Conservation (phyloP, 1,140 invertebrate species). For the Monochamus saltuarius region DNA sequence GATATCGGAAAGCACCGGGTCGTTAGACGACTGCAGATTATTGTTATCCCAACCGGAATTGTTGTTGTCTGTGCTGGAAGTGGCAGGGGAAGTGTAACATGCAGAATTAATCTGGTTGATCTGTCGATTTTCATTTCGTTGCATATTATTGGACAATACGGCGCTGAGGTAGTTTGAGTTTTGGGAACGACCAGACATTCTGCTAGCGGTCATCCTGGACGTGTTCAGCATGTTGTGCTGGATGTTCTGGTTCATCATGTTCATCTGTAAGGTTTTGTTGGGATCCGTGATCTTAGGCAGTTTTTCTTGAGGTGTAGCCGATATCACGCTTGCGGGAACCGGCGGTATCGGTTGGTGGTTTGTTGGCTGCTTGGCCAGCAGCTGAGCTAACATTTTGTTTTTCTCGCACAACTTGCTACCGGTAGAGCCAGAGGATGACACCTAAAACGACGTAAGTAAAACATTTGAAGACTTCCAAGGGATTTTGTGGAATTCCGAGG, state of each 20-base stretch:
- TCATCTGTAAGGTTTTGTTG: conserved; percentile 39
- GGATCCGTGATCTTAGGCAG: conserved; percentile 54
- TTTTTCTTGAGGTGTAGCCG: conserved; percentile 65
- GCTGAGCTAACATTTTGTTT: conserved; percentile 83
- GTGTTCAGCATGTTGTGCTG: conserved; percentile 26
- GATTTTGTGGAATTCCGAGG: too few species aligned
- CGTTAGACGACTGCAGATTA: conserved; percentile 56
- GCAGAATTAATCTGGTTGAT: conserved; percentile 32
- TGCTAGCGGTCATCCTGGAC: conserved; percentile 34
- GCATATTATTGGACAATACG: conserved; percentile 36
- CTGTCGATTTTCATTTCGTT: conserved; percentile 31
- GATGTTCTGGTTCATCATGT: conserved; percentile 51
- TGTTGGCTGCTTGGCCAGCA: conserved; percentile 78
- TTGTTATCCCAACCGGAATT: conserved; percentile 37
- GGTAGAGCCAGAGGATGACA: conserved; percentile 52
- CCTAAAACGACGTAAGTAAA: conserved; percentile 40
- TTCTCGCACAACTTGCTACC: conserved; percentile 72
- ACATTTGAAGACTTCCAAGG: not conserved
- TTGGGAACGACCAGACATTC: conserved; percentile 30
- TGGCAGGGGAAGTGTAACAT: conserved; percentile 31
- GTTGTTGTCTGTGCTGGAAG: conserved; percentile 36
- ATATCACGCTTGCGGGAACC: conserved; percentile 65
- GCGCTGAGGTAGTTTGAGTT: conserved; percentile 44
- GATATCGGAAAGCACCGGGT: conserved; percentile 76
- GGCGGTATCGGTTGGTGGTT: conserved; percentile 67